phyloP scores from a whole-genome alignment of 2,113 vertebrate species.

The Nothobranchius kuhntae region DNA sequence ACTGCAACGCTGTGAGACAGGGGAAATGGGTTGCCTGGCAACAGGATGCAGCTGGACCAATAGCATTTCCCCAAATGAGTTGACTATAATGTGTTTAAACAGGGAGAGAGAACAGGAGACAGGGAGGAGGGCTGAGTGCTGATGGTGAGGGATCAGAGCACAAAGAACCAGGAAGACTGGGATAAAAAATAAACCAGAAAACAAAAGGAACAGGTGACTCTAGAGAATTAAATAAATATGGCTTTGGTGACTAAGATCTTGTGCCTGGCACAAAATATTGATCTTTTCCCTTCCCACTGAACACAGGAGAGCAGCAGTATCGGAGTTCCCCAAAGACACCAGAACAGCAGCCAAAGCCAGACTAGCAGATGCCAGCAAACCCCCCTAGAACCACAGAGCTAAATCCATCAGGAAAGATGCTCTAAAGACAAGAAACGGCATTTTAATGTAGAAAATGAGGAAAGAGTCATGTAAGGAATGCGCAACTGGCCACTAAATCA shows the following conservation, averaged over 20 bases:
- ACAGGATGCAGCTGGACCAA: constrained; percentile 82
- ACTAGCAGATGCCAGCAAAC: constrained; percentile 10
- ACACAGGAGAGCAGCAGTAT: background rate
- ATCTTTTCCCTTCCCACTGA: background rate
- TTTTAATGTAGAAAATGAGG: background rate
- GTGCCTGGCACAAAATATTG: background rate
- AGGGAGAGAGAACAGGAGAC: constrained; percentile 65
- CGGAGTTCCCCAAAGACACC: too few species aligned
- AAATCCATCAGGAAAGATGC: background rate
- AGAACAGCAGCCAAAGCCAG: background rate
- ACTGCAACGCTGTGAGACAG: constrained; percentile 77
- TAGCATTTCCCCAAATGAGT: constrained; percentile 76
- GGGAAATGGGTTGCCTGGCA: constrained; percentile 82
- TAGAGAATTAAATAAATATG: constrained; percentile 13
- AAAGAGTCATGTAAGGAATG: too few species aligned
- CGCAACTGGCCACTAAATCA: background rate
- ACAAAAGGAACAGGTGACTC: constrained; percentile 3
- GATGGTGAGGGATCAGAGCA: constrained; percentile 30
- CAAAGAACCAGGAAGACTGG: constrained; percentile 30
- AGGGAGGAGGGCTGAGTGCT: constrained; percentile 40
- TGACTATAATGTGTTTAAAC: constrained; percentile 81
- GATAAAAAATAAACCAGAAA: constrained; percentile 24
- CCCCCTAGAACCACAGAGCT: background rate
- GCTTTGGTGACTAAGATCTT: background rate
- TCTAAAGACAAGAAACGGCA: background rate